Base-by-base conservation (phyloP, 2,888 invertebrate genomes). In the Branchellion lobata region DNA sequence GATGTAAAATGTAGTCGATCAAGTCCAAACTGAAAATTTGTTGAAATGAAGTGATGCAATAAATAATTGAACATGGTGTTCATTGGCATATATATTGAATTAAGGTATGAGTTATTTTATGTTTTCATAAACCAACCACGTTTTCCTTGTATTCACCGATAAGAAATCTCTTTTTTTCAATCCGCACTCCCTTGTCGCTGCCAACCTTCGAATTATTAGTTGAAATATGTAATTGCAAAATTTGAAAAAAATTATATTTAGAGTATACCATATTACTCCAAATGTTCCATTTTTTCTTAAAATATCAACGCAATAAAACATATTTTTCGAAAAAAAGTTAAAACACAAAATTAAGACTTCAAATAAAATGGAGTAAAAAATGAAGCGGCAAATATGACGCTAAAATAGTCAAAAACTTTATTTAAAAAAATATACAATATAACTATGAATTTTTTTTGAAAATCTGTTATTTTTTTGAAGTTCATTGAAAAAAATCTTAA, bases 271-370 rank as follows among this genome's bases (percentile, higher is more conserved):
- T 51, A 75, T 53, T 5, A 75, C 53, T 31, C 75, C 51, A 53
- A 75, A 75, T 33, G 47, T 75, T 1, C 75, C 75, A 51, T 75
- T 75, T 75, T 53, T 75, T 75, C 53, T 75, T 27, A 75, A 33
- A 40, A 75, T 24, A 75, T 75, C 75, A 21, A 75, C 51, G 33
- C 75, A 75, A 29, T 75, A 75, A 53, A 75, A 75, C 75, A 75
- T 72, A 0, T 1, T 57, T 57, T 24, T 14, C n/a, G n/a, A n/a
- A n/a, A n/a, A n/a, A 40, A 40, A 40, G 5, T 40, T 8, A 40
- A 40, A 40, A 40, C 14, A 14, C 14, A 40, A 40, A 14, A 40
- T 14, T 40, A 40, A 40, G 14, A 40, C 40, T 40, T 40, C n/a
- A n/a, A n/a, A n/a, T n/a, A n/a, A n/a, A n/a, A n/a, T n/a, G n/a